Base-by-base conservation (phyloP, 2,113 vertebrate genomes). In the Ictidomys tridecemlineatus region DNA sequence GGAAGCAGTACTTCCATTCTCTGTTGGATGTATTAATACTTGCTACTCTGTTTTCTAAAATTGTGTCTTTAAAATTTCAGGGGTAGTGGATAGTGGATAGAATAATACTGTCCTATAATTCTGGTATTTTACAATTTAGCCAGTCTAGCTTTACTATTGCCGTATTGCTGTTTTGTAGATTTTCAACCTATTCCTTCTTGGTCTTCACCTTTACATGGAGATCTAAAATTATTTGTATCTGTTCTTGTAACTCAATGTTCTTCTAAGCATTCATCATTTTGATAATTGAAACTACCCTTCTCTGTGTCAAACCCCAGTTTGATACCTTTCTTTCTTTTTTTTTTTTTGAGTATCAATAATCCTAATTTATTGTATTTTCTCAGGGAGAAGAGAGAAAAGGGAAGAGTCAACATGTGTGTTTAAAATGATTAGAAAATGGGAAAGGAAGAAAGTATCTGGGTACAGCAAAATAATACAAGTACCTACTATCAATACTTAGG, bases 221-320 rank as follows among this genome's bases (percentile, higher is more conserved):
- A 61, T 87, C 4, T 61, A 48, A 87, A 74, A 20, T 58, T 74
- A 74, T 61, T 96, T 80, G 16, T 34, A 34, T 91, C 32, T 91
- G 11, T 87, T 69, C 51, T 86, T 28, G 11, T 51, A 82, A 65
- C 4, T 74, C 34, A 74, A 42, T 67, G 7, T 8, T 87, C 11
- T 39, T 70, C 34, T 6, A 86, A 22, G 16, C 10, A 74, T 56
- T n/a, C 10, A 91, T 61, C 17, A 3, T 42, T 94, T 70, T 77
- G 48, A 76, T 87, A 10, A 91, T 83, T 76, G 86, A 91, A 94
- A 91, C 87, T 56, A 76, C 67, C 48, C 28, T 76, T 70, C 65
- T 42, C 5, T 88, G 28, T 83, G 45, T 61, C 12, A 87, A 91
- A 91, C 16, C 4, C 95, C 86, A 51, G 16, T 69, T 24, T 77